Evolutionary conservation across 2,113 vertebrate genomes (phyloP).

Genomic region (Galemys pyrenaicus): DNA sequence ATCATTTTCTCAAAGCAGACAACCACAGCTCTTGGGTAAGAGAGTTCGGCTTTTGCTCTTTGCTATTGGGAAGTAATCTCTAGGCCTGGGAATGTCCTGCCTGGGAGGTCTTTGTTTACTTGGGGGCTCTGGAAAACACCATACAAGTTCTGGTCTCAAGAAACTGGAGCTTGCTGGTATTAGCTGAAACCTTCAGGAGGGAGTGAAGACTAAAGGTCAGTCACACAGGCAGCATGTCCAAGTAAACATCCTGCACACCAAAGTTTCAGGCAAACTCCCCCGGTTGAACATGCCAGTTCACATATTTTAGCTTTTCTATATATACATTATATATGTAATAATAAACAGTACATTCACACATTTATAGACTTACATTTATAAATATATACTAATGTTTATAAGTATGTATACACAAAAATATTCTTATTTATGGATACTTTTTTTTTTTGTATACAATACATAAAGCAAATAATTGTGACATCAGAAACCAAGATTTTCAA

Average conservation of each 20-base stretch:
- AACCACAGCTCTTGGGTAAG: background rate
- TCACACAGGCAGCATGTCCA: background rate
- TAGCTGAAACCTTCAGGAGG: too few relatives aligned
- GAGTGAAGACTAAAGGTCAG: background rate
- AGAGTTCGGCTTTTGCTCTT: background rate
- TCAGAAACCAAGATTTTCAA: constrained; percentile 17
- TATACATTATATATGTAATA: too few relatives aligned
- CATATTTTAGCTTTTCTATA: too few relatives aligned
- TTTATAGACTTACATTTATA: too few relatives aligned
- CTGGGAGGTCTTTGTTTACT: background rate
- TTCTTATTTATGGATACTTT: background rate
- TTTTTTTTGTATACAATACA: background rate
- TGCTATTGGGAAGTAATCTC: background rate
- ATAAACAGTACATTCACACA: too few relatives aligned
- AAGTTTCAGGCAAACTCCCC: background rate
- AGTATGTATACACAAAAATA: background rate
- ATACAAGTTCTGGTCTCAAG: background rate
- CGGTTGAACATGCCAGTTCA: background rate
- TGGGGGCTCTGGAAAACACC: background rate
- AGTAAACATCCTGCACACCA: background rate
- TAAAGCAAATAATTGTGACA: background rate
- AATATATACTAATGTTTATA: background rate
- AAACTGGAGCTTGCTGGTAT: background rate
- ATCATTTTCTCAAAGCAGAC: background rate
- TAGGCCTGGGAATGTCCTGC: background rate